Evolutionary conservation across 2,113 vertebrate genomes (phyloP).

Genomic region (Paralichthys olivaceus): DNA sequence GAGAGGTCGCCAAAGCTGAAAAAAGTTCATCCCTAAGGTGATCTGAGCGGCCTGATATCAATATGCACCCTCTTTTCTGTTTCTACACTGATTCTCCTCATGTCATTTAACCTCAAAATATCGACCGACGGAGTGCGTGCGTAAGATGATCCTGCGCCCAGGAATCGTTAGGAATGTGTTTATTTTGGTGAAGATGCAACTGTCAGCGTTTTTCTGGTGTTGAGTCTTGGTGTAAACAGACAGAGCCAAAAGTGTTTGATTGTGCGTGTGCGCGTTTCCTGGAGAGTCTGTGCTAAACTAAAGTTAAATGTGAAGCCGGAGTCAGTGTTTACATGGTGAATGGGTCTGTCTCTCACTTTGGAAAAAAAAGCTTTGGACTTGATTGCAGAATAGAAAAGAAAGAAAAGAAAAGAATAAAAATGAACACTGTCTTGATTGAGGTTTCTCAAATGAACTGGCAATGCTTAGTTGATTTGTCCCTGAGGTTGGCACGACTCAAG

Average conservation of each 20-base stretch:
- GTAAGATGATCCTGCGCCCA: conserved; percentile 73
- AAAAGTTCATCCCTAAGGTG: too few relatives aligned
- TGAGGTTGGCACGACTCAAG: conserved; percentile 87
- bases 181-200: conserved; percentile 75
- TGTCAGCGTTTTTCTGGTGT: conserved; percentile 50
- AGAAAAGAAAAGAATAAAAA: neutral
- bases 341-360: neutral
- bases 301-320: conserved; percentile 16
- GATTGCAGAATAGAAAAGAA: neutral
- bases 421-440: conserved; percentile 69
- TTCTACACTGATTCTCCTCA: conserved; percentile 51
- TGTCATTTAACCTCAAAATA: conserved; percentile 80
- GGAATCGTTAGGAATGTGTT: conserved; percentile 77
- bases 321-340: conserved; percentile 21
- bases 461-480: conserved; percentile 91
- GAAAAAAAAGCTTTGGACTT: neutral
- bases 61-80: conserved; percentile 33
- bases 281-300: conserved; percentile 16
- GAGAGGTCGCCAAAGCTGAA: neutral
- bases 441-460: conserved; percentile 90
- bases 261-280: conserved; percentile 29
- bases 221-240: conserved; percentile 55
- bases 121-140: conserved; percentile 69
- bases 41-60: conserved; percentile 31
- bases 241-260: neutral